Conservation (phyloP, 2,888 invertebrate genomes). For the Seira musarum region DNA sequence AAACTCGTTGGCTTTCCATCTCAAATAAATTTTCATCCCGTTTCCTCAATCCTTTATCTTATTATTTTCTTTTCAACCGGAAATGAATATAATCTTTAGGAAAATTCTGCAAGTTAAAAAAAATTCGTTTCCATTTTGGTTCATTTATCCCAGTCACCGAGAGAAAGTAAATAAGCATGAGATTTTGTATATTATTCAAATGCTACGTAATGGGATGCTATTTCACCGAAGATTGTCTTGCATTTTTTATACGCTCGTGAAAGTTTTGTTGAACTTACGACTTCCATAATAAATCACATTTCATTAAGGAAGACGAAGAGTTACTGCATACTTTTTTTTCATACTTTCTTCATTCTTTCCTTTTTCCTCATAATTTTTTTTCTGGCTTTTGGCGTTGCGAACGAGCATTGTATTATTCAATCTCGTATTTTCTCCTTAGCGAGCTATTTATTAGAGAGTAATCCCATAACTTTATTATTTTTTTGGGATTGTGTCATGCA, state of each 20-base stretch:
- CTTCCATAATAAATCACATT: slow-evolving; percentile 40
- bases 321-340: slow-evolving; percentile 2
- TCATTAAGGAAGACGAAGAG: slow-evolving; percentile 16
- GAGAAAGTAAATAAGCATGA: too few relatives aligned
- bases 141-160: slow-evolving; percentile 2
- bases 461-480: too few relatives aligned
- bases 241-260: not conserved
- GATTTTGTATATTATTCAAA: not conserved
- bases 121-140: not conserved
- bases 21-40: not conserved
- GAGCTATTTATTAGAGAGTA: too few relatives aligned
- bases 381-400: too few relatives aligned
- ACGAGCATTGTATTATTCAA: not conserved
- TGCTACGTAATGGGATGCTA: not conserved
- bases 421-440: not conserved
- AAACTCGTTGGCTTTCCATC: not conserved
- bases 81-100: not conserved
- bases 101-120: not conserved
- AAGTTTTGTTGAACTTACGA: not conserved
- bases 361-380: not conserved
- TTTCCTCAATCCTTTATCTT: slow-evolving; percentile 3
- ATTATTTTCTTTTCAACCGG: not conserved
- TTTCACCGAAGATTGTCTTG: not conserved
- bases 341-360: not conserved
- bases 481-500: too few relatives aligned